phyloP scores from a whole-genome alignment of 2,113 vertebrate species.

The Dunckerocampus dactyliophorus region DNA sequence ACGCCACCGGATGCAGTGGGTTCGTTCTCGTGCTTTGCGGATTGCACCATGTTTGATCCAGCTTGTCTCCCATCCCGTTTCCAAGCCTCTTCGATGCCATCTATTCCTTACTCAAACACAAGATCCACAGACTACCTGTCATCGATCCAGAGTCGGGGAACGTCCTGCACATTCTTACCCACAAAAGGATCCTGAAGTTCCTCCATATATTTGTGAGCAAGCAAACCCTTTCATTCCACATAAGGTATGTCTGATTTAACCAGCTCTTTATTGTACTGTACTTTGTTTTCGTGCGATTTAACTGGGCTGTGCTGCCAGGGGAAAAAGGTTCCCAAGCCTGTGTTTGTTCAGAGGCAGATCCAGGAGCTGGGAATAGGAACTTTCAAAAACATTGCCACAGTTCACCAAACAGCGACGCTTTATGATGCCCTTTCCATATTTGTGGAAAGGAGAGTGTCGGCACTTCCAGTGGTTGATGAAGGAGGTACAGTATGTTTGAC shows the following conservation, averaged over 20 bases:
- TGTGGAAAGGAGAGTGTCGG: slow-evolving; percentile 89
- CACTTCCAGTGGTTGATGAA: slow-evolving; percentile 85
- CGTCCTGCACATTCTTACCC: slow-evolving; percentile 90
- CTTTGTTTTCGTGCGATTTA: background rate
- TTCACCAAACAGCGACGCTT: slow-evolving; percentile 78
- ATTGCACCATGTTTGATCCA: no score
- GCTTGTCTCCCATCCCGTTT: background rate
- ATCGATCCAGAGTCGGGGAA: slow-evolving; percentile 89
- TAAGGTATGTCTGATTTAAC: no score
- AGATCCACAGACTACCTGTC: slow-evolving; percentile 93
- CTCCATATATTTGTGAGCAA: slow-evolving; percentile 84
- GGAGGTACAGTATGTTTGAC: slow-evolving; percentile 62
- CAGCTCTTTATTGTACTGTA: background rate
- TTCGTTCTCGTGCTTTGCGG: no score
- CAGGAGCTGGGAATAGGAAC: slow-evolving; percentile 87
- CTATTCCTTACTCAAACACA: slow-evolving; percentile 88
- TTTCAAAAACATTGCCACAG: slow-evolving; percentile 83
- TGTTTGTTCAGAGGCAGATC: slow-evolving; percentile 78
- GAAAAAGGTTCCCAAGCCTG: slow-evolving; percentile 77
- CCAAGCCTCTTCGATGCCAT: slow-evolving; percentile 90
- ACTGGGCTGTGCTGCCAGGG: slow-evolving; percentile 58
- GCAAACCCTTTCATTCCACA: background rate
- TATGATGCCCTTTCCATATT: slow-evolving; percentile 86
- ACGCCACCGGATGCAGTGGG: no score
- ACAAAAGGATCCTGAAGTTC: slow-evolving; percentile 96